A percentile compares a stretch with the other conserved stretches of the same genome.
phyloP scores from a whole-genome alignment of 1,140 invertebrate species.

The Zophobas morio region DNA sequence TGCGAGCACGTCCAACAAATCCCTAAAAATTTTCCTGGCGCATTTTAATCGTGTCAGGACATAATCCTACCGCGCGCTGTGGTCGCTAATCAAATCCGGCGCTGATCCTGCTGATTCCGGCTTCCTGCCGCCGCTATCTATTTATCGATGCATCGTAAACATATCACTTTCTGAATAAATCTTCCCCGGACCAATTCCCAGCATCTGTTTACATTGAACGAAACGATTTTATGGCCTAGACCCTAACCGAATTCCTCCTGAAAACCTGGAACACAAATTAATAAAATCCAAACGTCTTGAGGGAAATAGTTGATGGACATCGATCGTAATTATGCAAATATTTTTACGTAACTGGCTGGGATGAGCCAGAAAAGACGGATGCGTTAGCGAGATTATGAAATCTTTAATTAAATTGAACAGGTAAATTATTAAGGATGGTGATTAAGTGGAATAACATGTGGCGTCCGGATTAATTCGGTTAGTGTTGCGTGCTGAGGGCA shows the following conservation, averaged over 20 bases:
- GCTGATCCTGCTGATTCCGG: constrained; percentile 36
- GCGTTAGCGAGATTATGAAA: constrained; percentile 6
- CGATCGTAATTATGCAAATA: constrained; percentile 38
- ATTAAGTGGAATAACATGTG: constrained; percentile 44
- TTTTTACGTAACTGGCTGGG: constrained; percentile 29
- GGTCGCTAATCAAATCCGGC: constrained; percentile 39
- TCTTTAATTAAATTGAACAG: constrained; percentile 49
- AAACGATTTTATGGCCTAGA: constrained; percentile 31
- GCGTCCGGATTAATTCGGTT: constrained; percentile 41
- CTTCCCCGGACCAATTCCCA: constrained; percentile 22
- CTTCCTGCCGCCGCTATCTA: constrained; percentile 38
- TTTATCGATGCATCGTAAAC: constrained; percentile 42
- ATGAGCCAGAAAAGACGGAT: constrained; percentile 7
- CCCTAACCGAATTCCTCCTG: constrained; percentile 10
- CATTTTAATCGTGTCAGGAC: constrained; percentile 39
- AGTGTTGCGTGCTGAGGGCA: constrained; percentile 42
- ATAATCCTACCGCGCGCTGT: constrained; percentile 36
- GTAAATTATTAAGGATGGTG: constrained; percentile 42
- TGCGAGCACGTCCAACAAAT: constrained; percentile 26
- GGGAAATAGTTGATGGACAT: constrained; percentile 38
- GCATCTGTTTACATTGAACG: constrained; percentile 37
- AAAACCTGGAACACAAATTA: constrained; percentile 39
- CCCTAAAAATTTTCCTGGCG: constrained; percentile 28
- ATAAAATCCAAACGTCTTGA: constrained; percentile 25
- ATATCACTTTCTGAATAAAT: constrained; percentile 42